phyloP scores from a whole-genome alignment of 2,113 vertebrate species.

The Marmota monax region DNA sequence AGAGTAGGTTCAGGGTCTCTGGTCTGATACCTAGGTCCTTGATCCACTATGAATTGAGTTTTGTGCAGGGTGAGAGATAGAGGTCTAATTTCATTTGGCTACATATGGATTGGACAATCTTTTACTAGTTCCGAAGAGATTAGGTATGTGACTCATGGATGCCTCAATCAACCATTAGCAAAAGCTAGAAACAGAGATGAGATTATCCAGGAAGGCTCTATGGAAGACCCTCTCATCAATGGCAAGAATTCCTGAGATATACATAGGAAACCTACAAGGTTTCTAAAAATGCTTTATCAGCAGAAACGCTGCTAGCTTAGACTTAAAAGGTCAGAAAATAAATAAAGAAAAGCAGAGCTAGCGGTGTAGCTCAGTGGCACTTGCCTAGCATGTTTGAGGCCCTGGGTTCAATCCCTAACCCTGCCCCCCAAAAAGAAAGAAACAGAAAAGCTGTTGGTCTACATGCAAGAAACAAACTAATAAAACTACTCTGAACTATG shows the following conservation, averaged over 20 bases:
- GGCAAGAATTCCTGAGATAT: background rate
- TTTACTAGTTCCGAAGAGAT: background rate
- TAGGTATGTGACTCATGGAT: background rate
- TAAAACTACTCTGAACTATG: background rate
- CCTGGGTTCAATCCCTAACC: background rate
- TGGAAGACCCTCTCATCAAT: background rate
- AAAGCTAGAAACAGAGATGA: background rate
- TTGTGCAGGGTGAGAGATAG: no score
- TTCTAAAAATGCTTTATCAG: background rate
- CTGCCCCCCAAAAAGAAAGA: background rate
- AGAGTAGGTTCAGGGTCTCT: no score
- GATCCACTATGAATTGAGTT: no score
- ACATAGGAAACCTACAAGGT: slow-evolving; percentile 20
- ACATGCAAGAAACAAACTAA: background rate
- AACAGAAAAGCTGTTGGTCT: background rate
- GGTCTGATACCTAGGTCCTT: no score
- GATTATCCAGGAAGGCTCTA: background rate
- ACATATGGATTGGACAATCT: background rate
- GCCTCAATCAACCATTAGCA: background rate
- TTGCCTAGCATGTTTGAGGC: background rate
- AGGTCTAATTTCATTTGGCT: no score
- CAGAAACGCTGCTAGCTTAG: background rate
- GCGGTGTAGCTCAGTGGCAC: background rate
- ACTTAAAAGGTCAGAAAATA: background rate
- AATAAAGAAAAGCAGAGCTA: background rate